phyloP scores from a whole-genome alignment of 2,797 vertebrate species.

The Pampus argenteus region DNA sequence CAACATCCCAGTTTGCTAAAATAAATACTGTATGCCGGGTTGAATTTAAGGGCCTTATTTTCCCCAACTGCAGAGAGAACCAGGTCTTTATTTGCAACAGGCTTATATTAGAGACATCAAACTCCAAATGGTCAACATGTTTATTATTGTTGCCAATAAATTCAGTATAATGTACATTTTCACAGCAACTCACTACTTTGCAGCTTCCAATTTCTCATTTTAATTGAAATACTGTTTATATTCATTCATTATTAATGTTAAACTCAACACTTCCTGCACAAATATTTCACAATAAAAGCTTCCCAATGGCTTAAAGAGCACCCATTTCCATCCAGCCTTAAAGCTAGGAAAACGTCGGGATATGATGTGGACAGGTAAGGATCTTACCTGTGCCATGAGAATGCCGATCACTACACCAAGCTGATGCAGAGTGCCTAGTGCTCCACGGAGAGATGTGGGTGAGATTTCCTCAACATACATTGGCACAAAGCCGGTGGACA shows the following conservation, averaged over 20 bases:
- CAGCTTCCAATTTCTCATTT: too few relatives aligned
- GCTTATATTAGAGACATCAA: neutral
- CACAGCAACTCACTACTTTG: too few relatives aligned
- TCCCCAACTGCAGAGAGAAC: too few relatives aligned
- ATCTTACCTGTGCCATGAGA: constrained; percentile 92
- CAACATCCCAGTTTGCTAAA: neutral
- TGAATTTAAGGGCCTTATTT: neutral
- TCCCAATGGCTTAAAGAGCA: too few relatives aligned
- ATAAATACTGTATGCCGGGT: neutral
- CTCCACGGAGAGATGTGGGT: constrained; percentile 91
- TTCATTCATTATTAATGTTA: too few relatives aligned
- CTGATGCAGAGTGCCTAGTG: constrained; percentile 95
- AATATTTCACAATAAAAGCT: too few relatives aligned
- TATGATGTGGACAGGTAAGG: neutral
- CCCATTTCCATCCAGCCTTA: too few relatives aligned
- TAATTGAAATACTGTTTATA: too few relatives aligned
- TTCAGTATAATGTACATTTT: too few relatives aligned
- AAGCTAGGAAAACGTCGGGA: too few relatives aligned
- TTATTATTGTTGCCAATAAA: too few relatives aligned
- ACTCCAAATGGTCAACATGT: neutral
- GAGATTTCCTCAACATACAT: constrained; percentile 98
- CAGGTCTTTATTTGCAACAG: neutral
- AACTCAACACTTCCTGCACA: too few relatives aligned
- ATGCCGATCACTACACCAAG: constrained; percentile 95
- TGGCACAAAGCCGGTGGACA: constrained; percentile 96